Percentiles rank a stretch among this genome's conserved stretches.
Conservation (phyloP, 2,113 vertebrate species). For the Hassar affinis region DNA sequence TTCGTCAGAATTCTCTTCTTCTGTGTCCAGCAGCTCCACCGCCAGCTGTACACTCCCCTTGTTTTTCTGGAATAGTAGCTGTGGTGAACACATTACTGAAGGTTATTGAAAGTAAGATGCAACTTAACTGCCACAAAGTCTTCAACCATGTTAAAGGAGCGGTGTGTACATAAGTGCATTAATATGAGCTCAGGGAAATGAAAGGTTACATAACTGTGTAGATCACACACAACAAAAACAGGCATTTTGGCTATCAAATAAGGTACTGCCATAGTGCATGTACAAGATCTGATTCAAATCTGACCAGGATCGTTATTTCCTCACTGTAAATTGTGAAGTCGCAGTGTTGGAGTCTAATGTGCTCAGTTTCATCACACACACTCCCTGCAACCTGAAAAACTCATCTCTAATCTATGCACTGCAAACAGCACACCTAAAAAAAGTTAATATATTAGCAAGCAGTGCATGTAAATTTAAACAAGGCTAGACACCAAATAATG, state of each 20-base stretch:
- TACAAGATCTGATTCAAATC: background rate
- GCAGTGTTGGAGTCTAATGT: background rate
- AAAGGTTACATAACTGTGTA: background rate
- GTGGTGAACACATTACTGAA: conserved; percentile 7
- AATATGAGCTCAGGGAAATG: background rate
- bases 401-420: background rate
- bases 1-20: conserved; percentile 96
- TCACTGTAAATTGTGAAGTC: background rate
- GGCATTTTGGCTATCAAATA: background rate
- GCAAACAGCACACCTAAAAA: background rate
- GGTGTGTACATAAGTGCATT: background rate
- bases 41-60: conserved; percentile 86
- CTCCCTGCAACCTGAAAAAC: background rate
- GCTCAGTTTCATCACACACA: background rate
- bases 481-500: background rate
- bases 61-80: conserved; percentile 93
- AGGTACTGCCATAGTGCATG: background rate
- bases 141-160: background rate
- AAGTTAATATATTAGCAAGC: background rate
- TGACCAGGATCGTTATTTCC: background rate
- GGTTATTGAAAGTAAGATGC: background rate
- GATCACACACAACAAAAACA: background rate
- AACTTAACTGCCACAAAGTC: background rate
- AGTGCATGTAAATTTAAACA: background rate
- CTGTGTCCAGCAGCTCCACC: conserved; percentile 94